Base-by-base conservation (phyloP, 1,140 invertebrate genomes). In the Drosophila pachea region DNA sequence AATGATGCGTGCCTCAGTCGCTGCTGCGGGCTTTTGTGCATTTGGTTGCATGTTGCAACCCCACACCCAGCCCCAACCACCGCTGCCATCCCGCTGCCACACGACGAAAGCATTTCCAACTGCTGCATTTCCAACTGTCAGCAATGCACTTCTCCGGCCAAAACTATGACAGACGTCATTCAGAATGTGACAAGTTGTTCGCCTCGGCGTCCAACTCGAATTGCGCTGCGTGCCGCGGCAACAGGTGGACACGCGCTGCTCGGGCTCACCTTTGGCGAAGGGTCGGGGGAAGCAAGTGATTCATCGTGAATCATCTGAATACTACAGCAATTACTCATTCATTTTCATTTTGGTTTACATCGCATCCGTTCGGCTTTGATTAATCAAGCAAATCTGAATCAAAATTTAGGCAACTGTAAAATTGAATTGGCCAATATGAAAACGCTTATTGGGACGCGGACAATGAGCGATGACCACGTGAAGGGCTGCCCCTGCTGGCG, bases 1-100 rank as follows among this genome's bases (percentile, higher is more conserved):
- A 75, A 74, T 73, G 69, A 81, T 76, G 70, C 78, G 73, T 73
- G 68, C 55, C 50, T 14, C 67, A 61, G 67, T 43, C 49, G 42
- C 54, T 63, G 60, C 60, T 58, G 63, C 65, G 12, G 38, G 67
- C 45, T 52, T 69, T 69, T 56, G 47, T 58, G 47, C 67, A 68
- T 59, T 68, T 68, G 58, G 64, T 40, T 55, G 62, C 54, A 58
- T 33, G 66, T 55, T 56, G 67, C 67, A 58, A 8, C 45, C 45
- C 45, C 45, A 36, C 53, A 5, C 6, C 40, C 29, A 56, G 32
- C 31, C 31, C 5, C 4, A 54, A 31, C 49, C 12, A 5, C 35
- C 9, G 29, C 36, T n/a, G n/a, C n/a, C n/a, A n/a, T n/a, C n/a
- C n/a, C n/a, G n/a, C n/a, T n/a, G n/a, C 1, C 22, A 22, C 53